Evolutionary conservation across 2,113 vertebrate genomes (phyloP).

Genomic region (Eolophus roseicapilla): DNA sequence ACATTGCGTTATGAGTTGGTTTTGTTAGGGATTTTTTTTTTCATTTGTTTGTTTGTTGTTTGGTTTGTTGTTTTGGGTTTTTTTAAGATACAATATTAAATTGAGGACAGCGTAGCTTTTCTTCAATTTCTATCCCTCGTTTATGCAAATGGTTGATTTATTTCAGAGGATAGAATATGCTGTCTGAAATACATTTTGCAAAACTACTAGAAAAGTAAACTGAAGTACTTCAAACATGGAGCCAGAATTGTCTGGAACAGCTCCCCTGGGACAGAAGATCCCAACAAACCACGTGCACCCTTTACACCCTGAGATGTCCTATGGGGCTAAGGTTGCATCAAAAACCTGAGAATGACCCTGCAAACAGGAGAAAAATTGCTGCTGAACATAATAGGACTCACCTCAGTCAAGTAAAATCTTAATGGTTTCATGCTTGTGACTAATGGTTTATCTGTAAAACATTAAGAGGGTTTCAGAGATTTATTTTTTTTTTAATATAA

Average conservation of each 20-base stretch:
- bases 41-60: not conserved
- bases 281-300: accelerated
- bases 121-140: not conserved
- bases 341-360: not conserved
- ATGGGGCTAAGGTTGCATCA: not conserved
- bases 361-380: not conserved
- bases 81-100: not conserved
- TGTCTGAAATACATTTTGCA: not conserved
- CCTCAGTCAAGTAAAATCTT: not conserved
- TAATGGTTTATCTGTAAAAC: not conserved
- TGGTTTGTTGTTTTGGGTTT: not conserved
- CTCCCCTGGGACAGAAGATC: not conserved
- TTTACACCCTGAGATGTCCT: not conserved
- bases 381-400: not conserved
- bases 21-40: not conserved
- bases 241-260: not conserved
- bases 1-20: not conserved
- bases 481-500: not conserved
- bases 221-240: not conserved
- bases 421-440: not conserved
- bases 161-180: not conserved
- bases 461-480: not conserved
- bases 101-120: not conserved
- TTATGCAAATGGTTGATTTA: not conserved
- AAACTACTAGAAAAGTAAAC: not conserved